A percentile compares a stretch with the other conserved stretches of the same genome.
Conservation (phyloP, 1,140 invertebrate genomes). For the Schlechtendalia chinensis region DNA sequence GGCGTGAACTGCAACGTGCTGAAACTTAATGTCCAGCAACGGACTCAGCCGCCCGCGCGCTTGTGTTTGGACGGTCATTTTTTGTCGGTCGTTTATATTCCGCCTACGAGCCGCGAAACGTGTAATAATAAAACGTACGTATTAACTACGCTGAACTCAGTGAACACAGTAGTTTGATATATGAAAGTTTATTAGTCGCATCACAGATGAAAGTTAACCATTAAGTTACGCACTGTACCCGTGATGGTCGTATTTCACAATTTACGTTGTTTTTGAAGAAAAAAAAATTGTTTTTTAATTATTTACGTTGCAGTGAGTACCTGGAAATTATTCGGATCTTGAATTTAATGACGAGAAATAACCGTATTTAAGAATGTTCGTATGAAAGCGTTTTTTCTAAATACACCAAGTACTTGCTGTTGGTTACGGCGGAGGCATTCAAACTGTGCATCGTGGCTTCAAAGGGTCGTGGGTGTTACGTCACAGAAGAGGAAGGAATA, state of each 20-base stretch:
- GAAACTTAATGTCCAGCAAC: conserved; percentile 1
- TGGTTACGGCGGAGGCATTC: too few relatives aligned
- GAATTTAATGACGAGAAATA: too few relatives aligned
- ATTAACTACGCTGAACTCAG: neutral
- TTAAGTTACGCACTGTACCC: neutral
- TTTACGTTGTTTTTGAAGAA: neutral
- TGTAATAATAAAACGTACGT: neutral
- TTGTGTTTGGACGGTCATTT: conserved; percentile 11
- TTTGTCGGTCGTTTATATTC: conserved; percentile 30
- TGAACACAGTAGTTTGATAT: neutral
- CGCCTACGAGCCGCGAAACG: neutral
- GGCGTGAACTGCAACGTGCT: neutral
- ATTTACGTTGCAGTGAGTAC: too few relatives aligned
- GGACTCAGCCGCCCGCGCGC: neutral
- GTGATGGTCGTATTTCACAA: conserved; percentile 10
- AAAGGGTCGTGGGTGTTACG: too few relatives aligned
- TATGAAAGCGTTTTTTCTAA: too few relatives aligned
- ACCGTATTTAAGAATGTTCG: too few relatives aligned
- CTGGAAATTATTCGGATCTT: too few relatives aligned
- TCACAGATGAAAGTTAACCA: conserved; percentile 21
- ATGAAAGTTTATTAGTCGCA: neutral
- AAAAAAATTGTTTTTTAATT: too few relatives aligned
- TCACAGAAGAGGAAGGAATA: too few relatives aligned
- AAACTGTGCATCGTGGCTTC: too few relatives aligned
- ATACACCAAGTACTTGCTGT: too few relatives aligned